These are phyloP conservation scores for Hoplodrina ambigua DNA, from an alignment of 2,888 invertebrate species.

Conservation along the genomic window DNA sequence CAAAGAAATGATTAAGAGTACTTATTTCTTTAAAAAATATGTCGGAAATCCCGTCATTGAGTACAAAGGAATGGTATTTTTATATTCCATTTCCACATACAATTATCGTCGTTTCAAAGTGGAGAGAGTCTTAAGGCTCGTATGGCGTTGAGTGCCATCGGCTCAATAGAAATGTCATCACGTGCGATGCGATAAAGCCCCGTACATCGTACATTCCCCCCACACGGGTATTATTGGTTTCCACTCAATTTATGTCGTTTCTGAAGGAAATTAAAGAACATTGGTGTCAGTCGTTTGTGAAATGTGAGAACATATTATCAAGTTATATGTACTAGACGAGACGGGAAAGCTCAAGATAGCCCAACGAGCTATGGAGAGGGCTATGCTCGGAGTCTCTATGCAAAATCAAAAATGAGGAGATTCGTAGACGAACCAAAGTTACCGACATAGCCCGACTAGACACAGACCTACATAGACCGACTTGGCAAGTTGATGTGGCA, in stretches of 20 bases:
- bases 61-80: constrained; percentile 66
- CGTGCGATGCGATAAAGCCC: constrained; percentile 66
- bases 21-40: constrained; percentile 58
- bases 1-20: constrained; percentile 54
- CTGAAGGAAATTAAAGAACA: constrained; percentile 46
- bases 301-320: background rate
- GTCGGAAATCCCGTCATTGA: constrained; percentile 62
- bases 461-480: too few species aligned
- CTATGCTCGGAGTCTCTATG: too few species aligned
- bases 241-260: constrained; percentile 63
- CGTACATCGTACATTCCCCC: constrained; percentile 58
- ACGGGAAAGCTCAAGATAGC: too few species aligned
- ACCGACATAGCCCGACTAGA: too few species aligned
- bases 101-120: constrained; percentile 71
- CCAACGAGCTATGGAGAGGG: too few species aligned
- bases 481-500: too few species aligned
- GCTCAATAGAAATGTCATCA: constrained; percentile 74
- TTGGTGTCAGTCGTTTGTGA: constrained; percentile 25
- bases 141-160: constrained; percentile 69
- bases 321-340: background rate
- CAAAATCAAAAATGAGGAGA: too few species aligned
- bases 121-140: constrained; percentile 62
- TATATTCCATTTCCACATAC: constrained; percentile 70
- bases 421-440: too few species aligned
- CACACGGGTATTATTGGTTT: constrained; percentile 69